Conservation (phyloP, 1,140 invertebrate species). For the Trypoxylus dichotomus region DNA sequence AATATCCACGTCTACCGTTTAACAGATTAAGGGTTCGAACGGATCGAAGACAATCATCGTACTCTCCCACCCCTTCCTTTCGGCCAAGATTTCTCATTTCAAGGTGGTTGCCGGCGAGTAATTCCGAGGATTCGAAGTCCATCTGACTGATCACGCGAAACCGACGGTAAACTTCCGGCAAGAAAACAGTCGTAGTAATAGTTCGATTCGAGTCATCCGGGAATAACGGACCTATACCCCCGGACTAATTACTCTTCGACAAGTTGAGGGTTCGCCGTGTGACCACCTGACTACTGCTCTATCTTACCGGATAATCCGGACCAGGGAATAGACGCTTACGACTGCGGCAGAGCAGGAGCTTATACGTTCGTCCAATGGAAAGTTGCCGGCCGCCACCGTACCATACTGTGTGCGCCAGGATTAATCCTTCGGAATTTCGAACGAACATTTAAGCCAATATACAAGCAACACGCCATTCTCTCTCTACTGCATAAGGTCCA, state of each 20-base stretch:
- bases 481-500: background rate
- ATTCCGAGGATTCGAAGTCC: slow-evolving; percentile 9
- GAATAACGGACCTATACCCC: slow-evolving; percentile 2
- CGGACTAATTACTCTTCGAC: slow-evolving; percentile 23
- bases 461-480: slow-evolving; percentile 17
- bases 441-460: slow-evolving; percentile 27
- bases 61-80: background rate
- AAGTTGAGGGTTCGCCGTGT: slow-evolving; percentile 6
- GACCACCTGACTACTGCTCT: slow-evolving; percentile 12
- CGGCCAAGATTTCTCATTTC: slow-evolving; percentile 4
- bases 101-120: background rate
- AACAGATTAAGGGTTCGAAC: background rate
- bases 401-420: background rate
- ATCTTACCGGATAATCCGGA: slow-evolving; percentile 9
- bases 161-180: slow-evolving; percentile 1
- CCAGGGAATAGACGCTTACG: background rate
- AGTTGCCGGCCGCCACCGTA: background rate
- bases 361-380: background rate
- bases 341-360: background rate
- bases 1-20: background rate
- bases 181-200: background rate
- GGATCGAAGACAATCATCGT: background rate
- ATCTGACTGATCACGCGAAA: background rate
- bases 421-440: slow-evolving; percentile 20
- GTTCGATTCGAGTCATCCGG: slow-evolving; percentile 1